Evolutionary conservation across 2,797 vertebrate species (phyloP), one percentile per base, ranked within the genome.

Genomic region (Ispidina lecontei): DNA sequence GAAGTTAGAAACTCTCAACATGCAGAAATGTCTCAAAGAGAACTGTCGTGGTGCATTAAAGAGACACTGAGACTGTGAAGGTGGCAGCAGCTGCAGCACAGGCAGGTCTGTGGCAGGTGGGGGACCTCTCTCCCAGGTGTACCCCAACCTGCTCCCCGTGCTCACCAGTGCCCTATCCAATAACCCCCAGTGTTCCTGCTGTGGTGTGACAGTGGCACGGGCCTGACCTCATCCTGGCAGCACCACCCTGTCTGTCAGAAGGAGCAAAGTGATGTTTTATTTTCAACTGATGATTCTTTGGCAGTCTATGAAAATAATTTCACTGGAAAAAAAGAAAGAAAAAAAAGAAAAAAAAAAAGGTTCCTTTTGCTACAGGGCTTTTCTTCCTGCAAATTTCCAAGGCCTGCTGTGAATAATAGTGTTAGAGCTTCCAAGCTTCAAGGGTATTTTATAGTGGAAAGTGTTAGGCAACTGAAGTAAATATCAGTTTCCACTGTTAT

Each of bases 401-500:
- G 41, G 83, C 83, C 71, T 92, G 83, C 87, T 93, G 71, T 92
- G 87, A 93, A 84, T 90, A 92, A 94, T 72, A 77, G 46, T 31
- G 67, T 81, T 64, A 43, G 37, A 84, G 49, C 56, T 91, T 92
- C 87, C 85, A 90, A 89, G 64, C 67, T 92, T 69, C 70, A 39
- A 75, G 84, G 41, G 19, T 72, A 46, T 89, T 94, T 92, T 91
- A 92, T 73, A 92, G 80, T 55, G 91, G 89, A 94, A 93, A 94
- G 68, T 76, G 63, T 91, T 93, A 95, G 89, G 67, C 84, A 92
- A 94, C 35, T 18, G 75, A 94, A 95, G 91, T 63, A 91, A 92
- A 56, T 76, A 91, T 7, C 54, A 71, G 52, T 90, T 94, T 86
- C 76, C 83, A 78, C 51, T 92, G 70, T 80, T 91, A 75, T 1